Base-by-base conservation (phyloP, 2,797 vertebrate species). In the Dendrocincla fuliginosa region DNA sequence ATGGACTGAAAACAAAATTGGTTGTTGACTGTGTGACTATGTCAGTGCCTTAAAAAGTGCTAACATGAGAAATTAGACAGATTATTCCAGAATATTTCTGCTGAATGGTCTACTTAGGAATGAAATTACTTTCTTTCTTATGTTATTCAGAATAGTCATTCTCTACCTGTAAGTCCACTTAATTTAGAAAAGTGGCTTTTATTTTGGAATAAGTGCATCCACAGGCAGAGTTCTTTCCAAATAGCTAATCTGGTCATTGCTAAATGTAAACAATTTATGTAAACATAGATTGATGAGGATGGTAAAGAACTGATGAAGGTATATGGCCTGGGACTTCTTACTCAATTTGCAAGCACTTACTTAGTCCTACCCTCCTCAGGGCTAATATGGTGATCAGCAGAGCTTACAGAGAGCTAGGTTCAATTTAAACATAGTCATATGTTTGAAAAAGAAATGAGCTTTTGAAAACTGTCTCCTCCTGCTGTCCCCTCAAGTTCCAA, bases 171-270 rank as follows among this genome's bases (percentile, higher is more conserved):
- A 77, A 56, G 16, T 65, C 27, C 63, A 44, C 44, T 76, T 69
- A 63, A 78, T 70, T 93, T 69, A 82, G 77, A 88, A 91, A 89
- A 74, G 49, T 47, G 81, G 67, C 78, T 90, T 90, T 95, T 94
- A 79, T 89, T 97, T 85, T 94, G 94, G 77, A 95, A 14, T 73
- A 90, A 94, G 44, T 35, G 52, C 90, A 73, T 94, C 80, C 88
- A 89, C 33, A 80, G 86, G 60, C 56, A 76, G 52, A 79, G 77
- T 42, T 87, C 63, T 95, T 96, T 94, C 94, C 65, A 95, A 95
- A 96, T 1, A 82, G 80, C 33, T 94, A 67, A 94, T 94, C 87
- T 88, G 67, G 63, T 79, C 85, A 79, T 82, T 96, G 94, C 74
- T 57, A 77, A 39, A 93, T 37, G 77, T 76, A 91, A 88, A 94